phyloP scores from a whole-genome alignment of 2,888 invertebrate genomes.

The Sminthurides aquaticus region DNA sequence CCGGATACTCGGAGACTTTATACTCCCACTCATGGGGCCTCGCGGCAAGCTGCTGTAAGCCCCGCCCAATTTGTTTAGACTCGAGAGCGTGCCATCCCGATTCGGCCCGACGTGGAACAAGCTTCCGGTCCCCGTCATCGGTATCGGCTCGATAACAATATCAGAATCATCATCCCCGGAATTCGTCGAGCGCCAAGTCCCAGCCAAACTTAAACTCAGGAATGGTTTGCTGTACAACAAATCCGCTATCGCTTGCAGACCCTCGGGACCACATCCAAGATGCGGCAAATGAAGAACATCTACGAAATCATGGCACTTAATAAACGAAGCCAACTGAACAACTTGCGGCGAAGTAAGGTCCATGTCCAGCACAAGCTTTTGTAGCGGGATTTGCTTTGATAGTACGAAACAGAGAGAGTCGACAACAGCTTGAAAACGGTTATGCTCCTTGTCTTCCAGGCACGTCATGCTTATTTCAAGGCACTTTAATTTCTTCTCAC shows the following conservation, averaged over 20 bases:
- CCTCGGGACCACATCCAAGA: constrained; percentile 53
- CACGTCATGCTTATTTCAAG: constrained; percentile 53
- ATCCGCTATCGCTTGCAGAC: constrained; percentile 51
- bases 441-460: constrained; percentile 52
- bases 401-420: constrained; percentile 51
- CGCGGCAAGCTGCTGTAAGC: constrained; percentile 34
- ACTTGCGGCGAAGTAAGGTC: constrained; percentile 53
- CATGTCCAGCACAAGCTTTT: constrained; percentile 53
- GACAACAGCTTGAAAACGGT: constrained; percentile 52
- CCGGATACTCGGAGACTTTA: constrained; percentile 39
- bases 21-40: constrained; percentile 29
- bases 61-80: constrained; percentile 15
- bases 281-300: constrained; percentile 53
- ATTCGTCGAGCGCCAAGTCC: constrained; percentile 43
- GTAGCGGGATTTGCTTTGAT: constrained; percentile 45
- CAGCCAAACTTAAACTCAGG: constrained; percentile 51
- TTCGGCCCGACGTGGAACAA: constrained; percentile 21
- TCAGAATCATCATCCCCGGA: constrained; percentile 35
- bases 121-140: constrained; percentile 23
- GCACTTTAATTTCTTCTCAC: constrained; percentile 51
- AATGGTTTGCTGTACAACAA: constrained; percentile 51
- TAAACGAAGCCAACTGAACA: constrained; percentile 51
- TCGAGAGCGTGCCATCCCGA: constrained; percentile 14
- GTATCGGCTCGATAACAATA: constrained; percentile 38
- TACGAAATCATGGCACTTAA: constrained; percentile 51